These are phyloP conservation scores for Poecilobothrus nobilitatus DNA, from an alignment of 2,888 invertebrate species.

Conservation along the genomic window DNA sequence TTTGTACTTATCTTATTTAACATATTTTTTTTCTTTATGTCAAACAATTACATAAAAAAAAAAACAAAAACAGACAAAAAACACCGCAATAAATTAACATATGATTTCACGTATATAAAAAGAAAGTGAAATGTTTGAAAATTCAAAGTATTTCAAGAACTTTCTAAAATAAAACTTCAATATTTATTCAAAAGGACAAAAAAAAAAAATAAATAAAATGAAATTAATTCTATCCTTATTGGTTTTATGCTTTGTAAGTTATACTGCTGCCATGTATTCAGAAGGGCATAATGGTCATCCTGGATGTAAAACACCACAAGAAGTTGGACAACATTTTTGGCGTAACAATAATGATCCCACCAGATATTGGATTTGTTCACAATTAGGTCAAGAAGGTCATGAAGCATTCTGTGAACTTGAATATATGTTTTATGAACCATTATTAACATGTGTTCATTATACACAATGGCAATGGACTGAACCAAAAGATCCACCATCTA, in stretches of 20 bases:
- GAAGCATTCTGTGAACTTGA: slow-evolving; percentile 32
- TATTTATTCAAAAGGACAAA: background rate
- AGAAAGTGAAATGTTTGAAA: background rate
- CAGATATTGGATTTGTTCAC: slow-evolving; percentile 37
- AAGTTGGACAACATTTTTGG: slow-evolving; percentile 30
- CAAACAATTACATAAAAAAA: too few species aligned
- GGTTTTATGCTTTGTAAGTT: slow-evolving; percentile 22
- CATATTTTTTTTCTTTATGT: too few species aligned
- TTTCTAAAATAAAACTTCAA: background rate
- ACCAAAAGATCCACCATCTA: slow-evolving; percentile 34
- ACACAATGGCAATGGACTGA: slow-evolving; percentile 37
- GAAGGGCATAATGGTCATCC: slow-evolving; percentile 34
- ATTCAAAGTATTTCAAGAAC: background rate
- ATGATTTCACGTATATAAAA: background rate
- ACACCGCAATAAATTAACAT: too few species aligned
- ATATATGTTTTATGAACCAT: slow-evolving; percentile 34
- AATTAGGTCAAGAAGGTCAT: slow-evolving; percentile 27
- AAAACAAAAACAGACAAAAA: too few species aligned
- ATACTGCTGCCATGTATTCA: slow-evolving; percentile 23
- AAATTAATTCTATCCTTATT: background rate
- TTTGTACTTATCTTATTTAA: too few species aligned
- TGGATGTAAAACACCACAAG: slow-evolving; percentile 33
- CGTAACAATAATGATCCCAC: slow-evolving; percentile 38
- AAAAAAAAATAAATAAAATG: background rate
- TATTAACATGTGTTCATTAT: slow-evolving; percentile 39